Conservation (phyloP, 2,797 vertebrate genomes). For the Xiphophorus birchmanni region DNA sequence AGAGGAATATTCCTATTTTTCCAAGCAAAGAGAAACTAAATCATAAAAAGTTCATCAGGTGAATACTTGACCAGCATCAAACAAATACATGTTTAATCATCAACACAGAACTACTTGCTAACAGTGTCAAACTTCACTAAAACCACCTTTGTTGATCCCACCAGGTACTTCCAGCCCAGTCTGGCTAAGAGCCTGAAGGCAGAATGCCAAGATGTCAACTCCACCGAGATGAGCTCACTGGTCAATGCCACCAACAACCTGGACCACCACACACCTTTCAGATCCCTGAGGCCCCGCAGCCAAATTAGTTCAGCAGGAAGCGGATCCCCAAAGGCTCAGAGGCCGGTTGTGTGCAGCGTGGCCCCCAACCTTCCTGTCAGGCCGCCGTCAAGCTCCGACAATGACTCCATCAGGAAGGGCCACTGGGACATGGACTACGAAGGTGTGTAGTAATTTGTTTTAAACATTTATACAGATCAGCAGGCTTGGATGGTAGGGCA, state of each 20-base stretch:
- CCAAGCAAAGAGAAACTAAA: not conserved
- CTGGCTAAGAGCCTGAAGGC: conserved; percentile 85
- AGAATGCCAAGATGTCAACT: conserved; percentile 73
- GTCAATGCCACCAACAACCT: conserved; percentile 79
- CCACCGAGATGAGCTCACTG: conserved; percentile 87
- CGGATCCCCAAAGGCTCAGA: conserved; percentile 71
- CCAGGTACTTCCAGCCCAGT: conserved; percentile 82
- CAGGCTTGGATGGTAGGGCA: not conserved
- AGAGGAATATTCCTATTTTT: too few relatives aligned
- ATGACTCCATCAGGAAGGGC: conserved; percentile 88
- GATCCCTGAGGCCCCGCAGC: conserved; percentile 72
- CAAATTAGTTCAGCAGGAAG: conserved; percentile 62
- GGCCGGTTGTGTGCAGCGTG: conserved; percentile 93
- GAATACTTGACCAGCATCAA: not conserved
- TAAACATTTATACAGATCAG: not conserved
- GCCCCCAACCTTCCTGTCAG: conserved; percentile 91
- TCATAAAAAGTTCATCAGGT: not conserved
- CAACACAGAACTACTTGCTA: not conserved
- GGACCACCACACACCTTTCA: conserved; percentile 82
- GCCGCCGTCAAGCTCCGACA: conserved; percentile 86
- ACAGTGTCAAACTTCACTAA: not conserved
- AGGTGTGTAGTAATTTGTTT: conserved; percentile 72
- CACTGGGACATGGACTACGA: conserved; percentile 92
- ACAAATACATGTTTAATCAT: not conserved
- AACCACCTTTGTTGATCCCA: not conserved